phyloP scores from a whole-genome alignment of 2,113 vertebrate species.

The Corydoras maculifer region DNA sequence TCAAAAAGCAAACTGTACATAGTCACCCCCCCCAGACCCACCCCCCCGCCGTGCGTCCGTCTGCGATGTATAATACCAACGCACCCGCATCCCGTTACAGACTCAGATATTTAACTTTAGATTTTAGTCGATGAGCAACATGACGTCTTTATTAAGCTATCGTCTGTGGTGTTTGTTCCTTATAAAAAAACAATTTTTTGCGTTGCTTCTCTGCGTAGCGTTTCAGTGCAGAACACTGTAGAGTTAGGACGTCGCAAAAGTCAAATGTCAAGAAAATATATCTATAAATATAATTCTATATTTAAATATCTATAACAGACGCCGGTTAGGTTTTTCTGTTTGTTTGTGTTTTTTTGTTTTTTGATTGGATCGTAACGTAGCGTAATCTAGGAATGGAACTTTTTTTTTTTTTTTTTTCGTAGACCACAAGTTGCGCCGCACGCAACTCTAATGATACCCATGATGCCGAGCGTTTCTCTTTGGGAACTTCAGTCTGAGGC shows the following conservation, averaged over 20 bases:
- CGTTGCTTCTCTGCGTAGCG: constrained; percentile 46
- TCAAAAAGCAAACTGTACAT: constrained; percentile 37
- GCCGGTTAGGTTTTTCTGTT: constrained; percentile 52
- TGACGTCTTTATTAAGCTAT: constrained; percentile 41
- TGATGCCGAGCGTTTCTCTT: constrained; percentile 40
- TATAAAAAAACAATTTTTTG: not conserved
- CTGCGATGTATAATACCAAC: constrained; percentile 21
- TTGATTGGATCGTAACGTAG: constrained; percentile 52
- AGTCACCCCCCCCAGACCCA: constrained; percentile 28
- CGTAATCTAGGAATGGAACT: constrained; percentile 34
- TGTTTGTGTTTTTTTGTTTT: constrained; percentile 50
- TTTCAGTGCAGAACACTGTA: constrained; percentile 46
- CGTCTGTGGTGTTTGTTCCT: constrained; percentile 36
- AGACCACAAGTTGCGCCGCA: constrained; percentile 60
- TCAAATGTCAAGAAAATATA: constrained; percentile 46
- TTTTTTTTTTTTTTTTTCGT: constrained; percentile 44
- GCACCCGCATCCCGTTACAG: constrained; percentile 25
- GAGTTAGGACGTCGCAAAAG: constrained; percentile 53
- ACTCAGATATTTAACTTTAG: constrained; percentile 34
- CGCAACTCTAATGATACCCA: constrained; percentile 66
- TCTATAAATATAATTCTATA: constrained; percentile 50
- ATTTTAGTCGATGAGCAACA: constrained; percentile 31
- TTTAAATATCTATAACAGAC: constrained; percentile 45
- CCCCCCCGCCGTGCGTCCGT: constrained; percentile 14
- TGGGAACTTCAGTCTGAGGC: constrained; percentile 60